phyloP scores from a whole-genome alignment of 2,888 invertebrate genomes.

The Cephus nigrinus region DNA sequence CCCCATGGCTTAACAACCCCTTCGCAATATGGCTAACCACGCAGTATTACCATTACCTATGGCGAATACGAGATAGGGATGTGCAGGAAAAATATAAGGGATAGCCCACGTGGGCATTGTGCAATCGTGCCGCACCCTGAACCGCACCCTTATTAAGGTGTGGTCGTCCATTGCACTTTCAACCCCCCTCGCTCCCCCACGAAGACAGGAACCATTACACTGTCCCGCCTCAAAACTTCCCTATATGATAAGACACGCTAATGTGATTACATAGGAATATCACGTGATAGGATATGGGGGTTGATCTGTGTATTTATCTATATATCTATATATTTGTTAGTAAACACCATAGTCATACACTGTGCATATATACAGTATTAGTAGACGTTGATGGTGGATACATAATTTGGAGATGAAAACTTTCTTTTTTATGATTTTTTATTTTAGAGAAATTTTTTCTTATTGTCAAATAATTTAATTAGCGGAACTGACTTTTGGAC shows the following conservation, averaged over 20 bases:
- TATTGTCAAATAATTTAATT: neutral
- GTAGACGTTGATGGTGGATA: neutral
- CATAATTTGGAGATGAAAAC: neutral
- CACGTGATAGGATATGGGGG: neutral
- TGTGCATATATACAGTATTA: neutral
- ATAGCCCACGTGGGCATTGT: slow-evolving; percentile 28
- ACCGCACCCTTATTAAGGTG: slow-evolving; percentile 40
- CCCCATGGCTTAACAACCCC: neutral
- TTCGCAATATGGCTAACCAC: neutral
- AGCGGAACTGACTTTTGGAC: neutral
- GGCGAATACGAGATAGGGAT: slow-evolving; percentile 12
- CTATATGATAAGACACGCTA: neutral
- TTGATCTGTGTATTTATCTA: neutral
- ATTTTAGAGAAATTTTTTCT: neutral
- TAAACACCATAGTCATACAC: neutral
- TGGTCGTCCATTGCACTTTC: slow-evolving; percentile 45
- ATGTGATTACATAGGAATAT: slow-evolving; percentile 6
- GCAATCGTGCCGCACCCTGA: slow-evolving; percentile 44
- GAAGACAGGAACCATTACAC: slow-evolving; percentile 38
- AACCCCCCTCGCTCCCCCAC: slow-evolving; percentile 36
- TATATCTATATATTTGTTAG: neutral
- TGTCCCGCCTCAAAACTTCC: neutral
- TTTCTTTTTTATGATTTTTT: neutral
- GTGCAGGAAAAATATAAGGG: slow-evolving; percentile 32
- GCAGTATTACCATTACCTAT: neutral